Conservation (phyloP, 1,140 invertebrate genomes). For the Brevipalpus yothersi region DNA sequence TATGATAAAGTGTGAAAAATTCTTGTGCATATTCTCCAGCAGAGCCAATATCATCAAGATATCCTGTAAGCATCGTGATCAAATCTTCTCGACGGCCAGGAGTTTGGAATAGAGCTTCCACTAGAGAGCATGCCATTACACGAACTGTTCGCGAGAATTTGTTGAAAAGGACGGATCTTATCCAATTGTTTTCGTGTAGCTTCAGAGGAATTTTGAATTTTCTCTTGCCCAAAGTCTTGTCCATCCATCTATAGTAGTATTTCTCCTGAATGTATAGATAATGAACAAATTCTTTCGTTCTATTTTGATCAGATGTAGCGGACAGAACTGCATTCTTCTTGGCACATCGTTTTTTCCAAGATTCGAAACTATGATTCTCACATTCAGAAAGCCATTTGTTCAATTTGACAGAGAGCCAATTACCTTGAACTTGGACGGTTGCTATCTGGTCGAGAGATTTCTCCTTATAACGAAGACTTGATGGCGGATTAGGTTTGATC, state of each 20-base stretch:
- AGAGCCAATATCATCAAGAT: slow-evolving; percentile 50
- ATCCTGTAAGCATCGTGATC: slow-evolving; percentile 60
- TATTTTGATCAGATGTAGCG: neutral
- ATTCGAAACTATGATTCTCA: slow-evolving; percentile 35
- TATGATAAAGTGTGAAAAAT: slow-evolving; percentile 62
- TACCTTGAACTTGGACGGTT: slow-evolving; percentile 10
- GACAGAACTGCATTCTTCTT: slow-evolving; percentile 4
- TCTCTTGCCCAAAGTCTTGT: slow-evolving; percentile 13
- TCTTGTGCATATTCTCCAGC: slow-evolving; percentile 78
- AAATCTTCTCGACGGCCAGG: slow-evolving; percentile 25
- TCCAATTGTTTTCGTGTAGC: slow-evolving; percentile 43
- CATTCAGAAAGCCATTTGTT: slow-evolving; percentile 49
- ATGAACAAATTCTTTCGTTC: neutral
- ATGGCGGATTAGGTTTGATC: slow-evolving; percentile 33
- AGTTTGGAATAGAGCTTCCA: slow-evolving; percentile 43
- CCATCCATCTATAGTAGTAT: slow-evolving; percentile 32
- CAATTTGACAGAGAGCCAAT: slow-evolving; percentile 37
- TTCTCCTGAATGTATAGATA: slow-evolving; percentile 37
- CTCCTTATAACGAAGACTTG: slow-evolving; percentile 16
- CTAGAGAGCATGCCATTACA: slow-evolving; percentile 62
- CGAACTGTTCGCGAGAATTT: slow-evolving; percentile 61
- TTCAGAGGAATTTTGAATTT: slow-evolving; percentile 13
- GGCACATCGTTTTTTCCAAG: slow-evolving; percentile 32
- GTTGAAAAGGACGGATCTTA: slow-evolving; percentile 69
- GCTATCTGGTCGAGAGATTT: slow-evolving; percentile 13